These are phyloP conservation scores for Beris chalybata DNA, from an alignment of 2,888 invertebrate genomes.

Conservation along the genomic window DNA sequence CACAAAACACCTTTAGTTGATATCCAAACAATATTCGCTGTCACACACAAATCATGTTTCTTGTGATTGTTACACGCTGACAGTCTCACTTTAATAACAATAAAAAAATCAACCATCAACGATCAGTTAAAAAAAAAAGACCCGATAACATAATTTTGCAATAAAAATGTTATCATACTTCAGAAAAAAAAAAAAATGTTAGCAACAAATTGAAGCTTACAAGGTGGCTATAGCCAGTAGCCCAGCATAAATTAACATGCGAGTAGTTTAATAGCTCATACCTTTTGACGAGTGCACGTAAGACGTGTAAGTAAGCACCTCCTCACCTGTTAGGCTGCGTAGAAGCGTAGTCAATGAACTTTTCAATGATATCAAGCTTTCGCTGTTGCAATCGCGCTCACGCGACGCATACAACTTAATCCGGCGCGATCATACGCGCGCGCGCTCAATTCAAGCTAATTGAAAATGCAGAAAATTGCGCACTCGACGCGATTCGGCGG, in stretches of 20 bases:
- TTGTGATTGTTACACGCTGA: too few species aligned
- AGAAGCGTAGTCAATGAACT: constrained; percentile 45
- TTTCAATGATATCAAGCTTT: constrained; percentile 46
- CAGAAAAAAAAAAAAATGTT: constrained; percentile 3
- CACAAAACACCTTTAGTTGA: too few species aligned
- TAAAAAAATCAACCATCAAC: too few species aligned
- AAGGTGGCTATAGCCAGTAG: too few species aligned
- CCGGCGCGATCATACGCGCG: background rate
- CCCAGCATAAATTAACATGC: too few species aligned
- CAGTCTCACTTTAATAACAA: too few species aligned
- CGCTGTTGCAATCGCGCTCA: constrained; percentile 21
- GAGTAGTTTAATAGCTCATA: too few species aligned
- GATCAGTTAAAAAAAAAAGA: too few species aligned
- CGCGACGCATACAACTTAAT: constrained; percentile 11
- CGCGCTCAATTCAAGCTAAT: constrained; percentile 5
- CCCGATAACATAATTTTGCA: background rate
- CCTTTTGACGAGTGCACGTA: background rate
- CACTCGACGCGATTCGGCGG: constrained; percentile 1
- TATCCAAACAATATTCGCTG: too few species aligned
- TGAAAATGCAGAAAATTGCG: constrained; percentile 20
- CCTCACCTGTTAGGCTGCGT: constrained; percentile 37
- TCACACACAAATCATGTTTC: too few species aligned
- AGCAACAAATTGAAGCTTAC: too few species aligned
- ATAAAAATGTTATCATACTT: constrained; percentile 23
- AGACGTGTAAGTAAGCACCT: constrained; percentile 4